Evolutionary conservation across 1,140 invertebrate genomes (phyloP), one percentile per base, ranked within the genome.

Genomic region (Temnothorax nylanderi): DNA sequence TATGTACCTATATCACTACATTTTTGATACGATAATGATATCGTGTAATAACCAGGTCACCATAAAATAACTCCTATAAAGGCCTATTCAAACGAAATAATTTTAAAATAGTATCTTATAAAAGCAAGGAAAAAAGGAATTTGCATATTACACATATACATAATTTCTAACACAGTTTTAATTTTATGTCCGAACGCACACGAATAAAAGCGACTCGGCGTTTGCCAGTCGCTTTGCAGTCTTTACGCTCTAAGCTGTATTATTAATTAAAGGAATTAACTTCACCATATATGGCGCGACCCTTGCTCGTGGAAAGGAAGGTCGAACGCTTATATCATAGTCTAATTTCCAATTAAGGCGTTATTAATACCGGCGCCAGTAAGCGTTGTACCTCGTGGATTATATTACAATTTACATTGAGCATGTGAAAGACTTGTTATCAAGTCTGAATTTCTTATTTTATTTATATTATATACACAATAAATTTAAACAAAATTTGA

Each of bases 271-370:
- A 32, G n/a, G 32, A 88, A 85, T 88, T 76, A 84, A 85, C 44
- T 69, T 62, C 18, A 11, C 21, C 54, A 32, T 76, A 75, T 44
- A 60, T 18, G 10, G 26, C 18, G 32, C 56, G 87, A 88, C 41
- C 71, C 74, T 51, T 64, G 65, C 51, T 71, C 44, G 82, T 44
- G 26, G 60, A 87, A 86, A 86, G 74, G 75, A 89, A 89, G 76
- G 75, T 47, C 65, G 62, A 69, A 69, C 62, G 80, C 76, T 71
- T 87, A 85, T 87, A 85, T 89, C 88, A 82, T 89, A 71, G 60
- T 89, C 88, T 89, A 89, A 89, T 89, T 89, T 87, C 88, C 88
- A 89, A 89, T 89, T 87, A 89, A 89, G 88, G 77, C 62, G 84
- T 89, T 89, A 89, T 89, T 89, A 89, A 89, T 89, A 89, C 71